phyloP scores from a whole-genome alignment of 2,113 vertebrate genomes.

The Cheilinus undulatus region DNA sequence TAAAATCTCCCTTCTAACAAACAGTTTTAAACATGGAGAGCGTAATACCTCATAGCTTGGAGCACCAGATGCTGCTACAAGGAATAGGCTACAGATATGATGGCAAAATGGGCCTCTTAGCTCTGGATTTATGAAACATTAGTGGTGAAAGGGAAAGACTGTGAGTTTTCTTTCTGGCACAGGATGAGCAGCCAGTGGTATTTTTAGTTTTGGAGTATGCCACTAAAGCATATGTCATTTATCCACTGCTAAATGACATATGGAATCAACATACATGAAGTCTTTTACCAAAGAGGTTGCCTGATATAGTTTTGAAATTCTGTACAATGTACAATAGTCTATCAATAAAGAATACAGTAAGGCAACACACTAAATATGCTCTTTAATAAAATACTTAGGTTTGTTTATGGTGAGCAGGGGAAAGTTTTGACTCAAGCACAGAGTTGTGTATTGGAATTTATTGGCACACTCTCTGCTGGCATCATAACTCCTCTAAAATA shows the following conservation, averaged over 20 bases:
- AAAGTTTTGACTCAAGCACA: too few relatives aligned
- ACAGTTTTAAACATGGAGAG: neutral
- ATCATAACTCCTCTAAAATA: neutral
- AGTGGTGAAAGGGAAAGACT: slow-evolving; percentile 32
- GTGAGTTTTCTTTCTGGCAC: slow-evolving; percentile 43
- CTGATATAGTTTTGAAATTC: neutral
- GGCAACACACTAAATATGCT: neutral
- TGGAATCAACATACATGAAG: neutral
- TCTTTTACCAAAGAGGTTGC: too few relatives aligned
- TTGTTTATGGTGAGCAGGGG: neutral
- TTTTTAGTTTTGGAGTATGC: slow-evolving; percentile 44
- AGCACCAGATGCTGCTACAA: neutral
- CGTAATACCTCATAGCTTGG: neutral
- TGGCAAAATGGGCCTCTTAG: neutral
- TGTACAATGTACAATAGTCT: neutral
- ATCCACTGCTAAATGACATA: slow-evolving; percentile 1
- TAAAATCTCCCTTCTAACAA: neutral
- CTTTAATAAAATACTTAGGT: slow-evolving; percentile 1
- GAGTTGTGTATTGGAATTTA: too few relatives aligned
- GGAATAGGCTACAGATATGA: neutral
- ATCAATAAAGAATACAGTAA: too few relatives aligned
- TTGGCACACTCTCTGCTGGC: neutral
- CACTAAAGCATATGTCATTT: neutral
- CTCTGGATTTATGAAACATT: neutral
- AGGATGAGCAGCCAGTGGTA: slow-evolving; percentile 18